Conservation (phyloP, 1,140 invertebrate species). For the Papilio dardanus region DNA sequence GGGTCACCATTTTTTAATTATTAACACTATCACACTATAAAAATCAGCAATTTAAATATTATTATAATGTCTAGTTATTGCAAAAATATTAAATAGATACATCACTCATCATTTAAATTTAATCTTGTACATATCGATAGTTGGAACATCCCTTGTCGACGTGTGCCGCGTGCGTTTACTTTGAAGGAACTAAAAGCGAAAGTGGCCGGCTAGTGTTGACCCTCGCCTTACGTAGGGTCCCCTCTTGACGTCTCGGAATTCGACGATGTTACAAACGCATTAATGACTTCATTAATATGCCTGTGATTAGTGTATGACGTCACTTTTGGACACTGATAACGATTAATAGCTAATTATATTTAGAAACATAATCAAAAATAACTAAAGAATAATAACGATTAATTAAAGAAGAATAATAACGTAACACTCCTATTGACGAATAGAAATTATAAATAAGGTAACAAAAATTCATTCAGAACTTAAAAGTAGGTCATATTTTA, state of each 20-base stretch:
- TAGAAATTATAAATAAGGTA: no score
- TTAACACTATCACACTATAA: slow-evolving; percentile 13
- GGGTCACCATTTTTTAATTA: slow-evolving; percentile 59
- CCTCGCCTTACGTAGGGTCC: slow-evolving; percentile 56
- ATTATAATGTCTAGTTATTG: neutral
- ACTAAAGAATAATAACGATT: no score
- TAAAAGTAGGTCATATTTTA: no score
- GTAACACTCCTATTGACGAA: no score
- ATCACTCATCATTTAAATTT: slow-evolving; percentile 24
- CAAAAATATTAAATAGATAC: neutral
- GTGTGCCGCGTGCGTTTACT: slow-evolving; percentile 65
- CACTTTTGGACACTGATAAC: neutral
- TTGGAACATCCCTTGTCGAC: slow-evolving; percentile 45
- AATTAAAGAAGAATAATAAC: no score
- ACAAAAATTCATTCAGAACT: no score
- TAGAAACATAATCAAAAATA: no score
- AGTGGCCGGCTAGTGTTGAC: slow-evolving; percentile 51
- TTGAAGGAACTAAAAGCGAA: slow-evolving; percentile 60
- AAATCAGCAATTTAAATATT: neutral
- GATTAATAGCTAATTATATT: no score
- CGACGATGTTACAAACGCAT: slow-evolving; percentile 40
- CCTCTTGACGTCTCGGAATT: slow-evolving; percentile 54
- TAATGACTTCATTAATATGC: slow-evolving; percentile 39
- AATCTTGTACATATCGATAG: slow-evolving; percentile 2
- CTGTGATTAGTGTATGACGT: neutral